A percentile compares a stretch with the other conserved stretches of the same genome.
Conservation (phyloP, 2,797 vertebrate species). For the Ctenopoma multispine region DNA sequence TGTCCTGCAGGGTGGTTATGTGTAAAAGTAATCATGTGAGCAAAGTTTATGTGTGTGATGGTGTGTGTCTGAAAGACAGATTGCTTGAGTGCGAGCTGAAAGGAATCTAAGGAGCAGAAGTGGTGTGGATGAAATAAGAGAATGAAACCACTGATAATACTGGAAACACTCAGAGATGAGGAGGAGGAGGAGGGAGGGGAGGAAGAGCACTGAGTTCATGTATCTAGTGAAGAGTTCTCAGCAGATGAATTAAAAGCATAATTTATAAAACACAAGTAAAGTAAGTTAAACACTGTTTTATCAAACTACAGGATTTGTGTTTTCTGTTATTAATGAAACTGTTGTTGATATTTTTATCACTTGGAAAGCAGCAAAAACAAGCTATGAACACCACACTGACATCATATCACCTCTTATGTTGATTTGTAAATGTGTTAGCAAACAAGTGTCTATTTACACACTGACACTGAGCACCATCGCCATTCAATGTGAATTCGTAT, state of each 20-base stretch:
- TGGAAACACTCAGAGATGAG: slow-evolving; percentile 52
- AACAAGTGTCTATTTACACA: too few relatives aligned
- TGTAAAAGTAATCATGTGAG: slow-evolving; percentile 57
- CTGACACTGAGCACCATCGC: neutral
- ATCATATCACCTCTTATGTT: neutral
- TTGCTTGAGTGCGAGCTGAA: slow-evolving; percentile 51
- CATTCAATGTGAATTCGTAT: neutral
- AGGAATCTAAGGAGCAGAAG: slow-evolving; percentile 47
- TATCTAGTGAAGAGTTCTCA: slow-evolving; percentile 24
- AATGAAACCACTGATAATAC: slow-evolving; percentile 59
- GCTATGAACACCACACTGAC: neutral
- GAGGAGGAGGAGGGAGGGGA: slow-evolving; percentile 30
- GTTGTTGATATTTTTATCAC: neutral
- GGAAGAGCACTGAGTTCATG: slow-evolving; percentile 21
- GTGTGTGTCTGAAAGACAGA: slow-evolving; percentile 44
- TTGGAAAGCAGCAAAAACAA: neutral
- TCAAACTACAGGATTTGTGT: neutral
- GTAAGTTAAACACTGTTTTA: slow-evolving; percentile 3
- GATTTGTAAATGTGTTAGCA: neutral
- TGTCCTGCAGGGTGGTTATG: slow-evolving; percentile 34
- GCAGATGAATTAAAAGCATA: neutral
- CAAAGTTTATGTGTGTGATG: slow-evolving; percentile 28
- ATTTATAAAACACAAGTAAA: slow-evolving; percentile 1
- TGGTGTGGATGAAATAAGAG: slow-evolving; percentile 59
- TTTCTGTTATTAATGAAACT: neutral